These are phyloP conservation scores for Leptopilina drosophilae DNA, from an alignment of 2,888 invertebrate genomes.

Conservation along the genomic window DNA sequence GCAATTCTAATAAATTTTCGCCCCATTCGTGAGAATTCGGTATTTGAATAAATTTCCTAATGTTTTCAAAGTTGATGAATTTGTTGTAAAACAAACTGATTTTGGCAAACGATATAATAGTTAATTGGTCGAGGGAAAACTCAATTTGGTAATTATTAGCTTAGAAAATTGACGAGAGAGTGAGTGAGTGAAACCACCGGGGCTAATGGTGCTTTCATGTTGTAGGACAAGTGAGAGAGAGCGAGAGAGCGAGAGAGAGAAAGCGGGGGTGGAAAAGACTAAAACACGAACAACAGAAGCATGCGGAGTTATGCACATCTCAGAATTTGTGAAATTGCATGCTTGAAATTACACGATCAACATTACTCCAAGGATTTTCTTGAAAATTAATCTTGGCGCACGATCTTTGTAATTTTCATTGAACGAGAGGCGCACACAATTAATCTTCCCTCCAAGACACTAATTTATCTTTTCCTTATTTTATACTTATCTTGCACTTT, in stretches of 20 bases:
- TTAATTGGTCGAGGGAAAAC: background rate
- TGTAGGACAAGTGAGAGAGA: no score
- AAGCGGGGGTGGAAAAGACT: background rate
- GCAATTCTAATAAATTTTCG: no score
- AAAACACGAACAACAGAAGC: background rate
- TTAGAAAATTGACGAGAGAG: conserved; percentile 7
- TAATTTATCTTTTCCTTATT: background rate
- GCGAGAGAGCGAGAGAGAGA: no score
- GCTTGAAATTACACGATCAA: background rate
- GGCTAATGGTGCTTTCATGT: conserved; percentile 19
- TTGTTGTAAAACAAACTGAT: background rate
- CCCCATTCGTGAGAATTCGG: no score
- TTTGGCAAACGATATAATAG: background rate
- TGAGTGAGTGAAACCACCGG: background rate
- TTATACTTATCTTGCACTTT: background rate
- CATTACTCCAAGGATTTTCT: background rate
- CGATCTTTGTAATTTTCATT: conserved; percentile 9
- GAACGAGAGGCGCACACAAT: conserved; percentile 1
- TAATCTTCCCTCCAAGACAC: background rate
- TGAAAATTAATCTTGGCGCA: background rate
- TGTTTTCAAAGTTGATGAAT: background rate
- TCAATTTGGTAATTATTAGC: conserved; percentile 6
- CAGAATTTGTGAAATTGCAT: background rate
- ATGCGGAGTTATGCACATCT: background rate
- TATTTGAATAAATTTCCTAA: no score